Conservation (phyloP, 2,888 invertebrate genomes). For the Pseudococcus jackbeardsleyi region DNA sequence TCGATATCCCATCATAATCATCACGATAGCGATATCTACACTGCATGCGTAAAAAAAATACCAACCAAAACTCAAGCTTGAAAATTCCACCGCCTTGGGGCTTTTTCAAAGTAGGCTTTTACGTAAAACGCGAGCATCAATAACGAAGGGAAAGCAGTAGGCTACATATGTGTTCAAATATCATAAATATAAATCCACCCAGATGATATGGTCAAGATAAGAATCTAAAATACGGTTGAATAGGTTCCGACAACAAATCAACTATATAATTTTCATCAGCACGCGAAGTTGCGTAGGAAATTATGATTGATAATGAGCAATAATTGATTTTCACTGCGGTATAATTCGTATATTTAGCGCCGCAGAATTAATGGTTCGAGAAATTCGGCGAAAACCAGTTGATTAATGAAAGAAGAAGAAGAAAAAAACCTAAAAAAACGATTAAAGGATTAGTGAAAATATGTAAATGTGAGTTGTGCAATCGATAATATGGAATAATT, state of each 20-base stretch:
- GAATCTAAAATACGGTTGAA: not conserved
- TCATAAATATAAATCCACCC: not conserved
- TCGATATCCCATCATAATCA: not conserved
- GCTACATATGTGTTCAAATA: not conserved
- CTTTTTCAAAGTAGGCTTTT: not conserved
- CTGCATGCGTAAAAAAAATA: not conserved
- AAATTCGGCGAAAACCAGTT: constrained; percentile 17
- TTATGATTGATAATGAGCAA: not conserved
- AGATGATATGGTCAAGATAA: constrained; percentile 7
- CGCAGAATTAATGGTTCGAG: not conserved
- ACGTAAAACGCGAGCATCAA: constrained; percentile 2
- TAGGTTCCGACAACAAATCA: not conserved
- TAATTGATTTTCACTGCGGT: not conserved
- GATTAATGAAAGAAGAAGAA: not conserved
- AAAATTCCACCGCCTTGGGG: not conserved
- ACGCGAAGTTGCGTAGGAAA: not conserved
- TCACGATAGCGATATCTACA: not conserved
- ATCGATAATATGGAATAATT: constrained; percentile 39
- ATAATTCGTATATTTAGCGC: constrained; percentile 21
- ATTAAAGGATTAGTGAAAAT: constrained; percentile 49
- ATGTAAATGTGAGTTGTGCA: constrained; percentile 47
- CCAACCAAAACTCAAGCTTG: not conserved
- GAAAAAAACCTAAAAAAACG: not conserved
- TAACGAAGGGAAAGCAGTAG: not conserved
- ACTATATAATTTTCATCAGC: constrained; percentile 27